A percentile compares a stretch with the other conserved stretches of the same genome.
Conservation (phyloP, 2,888 invertebrate genomes). For the Coronaproctus castanopsis region DNA sequence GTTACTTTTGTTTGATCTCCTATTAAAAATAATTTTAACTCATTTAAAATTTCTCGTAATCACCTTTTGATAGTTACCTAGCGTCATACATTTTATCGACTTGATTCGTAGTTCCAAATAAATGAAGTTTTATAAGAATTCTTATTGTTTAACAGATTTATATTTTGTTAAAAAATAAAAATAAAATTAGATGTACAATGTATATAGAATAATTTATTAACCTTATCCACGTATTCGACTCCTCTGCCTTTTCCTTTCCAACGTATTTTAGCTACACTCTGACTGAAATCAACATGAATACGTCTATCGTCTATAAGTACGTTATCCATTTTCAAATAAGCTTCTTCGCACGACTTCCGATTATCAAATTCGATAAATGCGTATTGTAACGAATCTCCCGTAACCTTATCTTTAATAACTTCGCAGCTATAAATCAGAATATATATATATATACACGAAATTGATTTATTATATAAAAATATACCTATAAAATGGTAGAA, state of each 20-base stretch:
- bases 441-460: conserved; percentile 9
- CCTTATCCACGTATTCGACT: conserved; percentile 34
- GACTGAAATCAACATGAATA: conserved; percentile 98
- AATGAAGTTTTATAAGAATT: no score
- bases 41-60: no score
- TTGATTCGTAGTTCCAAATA: no score
- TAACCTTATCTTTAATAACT: conserved; percentile 81
- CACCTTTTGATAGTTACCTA: no score
- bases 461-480: conserved; percentile 6
- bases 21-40: no score
- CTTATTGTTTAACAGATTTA: no score
- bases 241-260: conserved; percentile 78
- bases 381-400: conserved; percentile 89
- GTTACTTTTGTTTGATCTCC: no score
- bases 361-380: conserved; percentile 96
- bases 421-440: conserved; percentile 46
- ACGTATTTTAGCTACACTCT: conserved; percentile 85
- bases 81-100: no score
- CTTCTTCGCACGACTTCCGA: conserved; percentile 80
- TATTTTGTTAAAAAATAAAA: no score
- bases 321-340: conserved; percentile 99
- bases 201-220: no score
- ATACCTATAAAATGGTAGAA: no score
- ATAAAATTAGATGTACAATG: no score
- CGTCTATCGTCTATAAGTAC: conserved; percentile 94